Evolutionary conservation across 2,888 invertebrate species (phyloP).

Genomic region (Chymomyza procnemis): DNA sequence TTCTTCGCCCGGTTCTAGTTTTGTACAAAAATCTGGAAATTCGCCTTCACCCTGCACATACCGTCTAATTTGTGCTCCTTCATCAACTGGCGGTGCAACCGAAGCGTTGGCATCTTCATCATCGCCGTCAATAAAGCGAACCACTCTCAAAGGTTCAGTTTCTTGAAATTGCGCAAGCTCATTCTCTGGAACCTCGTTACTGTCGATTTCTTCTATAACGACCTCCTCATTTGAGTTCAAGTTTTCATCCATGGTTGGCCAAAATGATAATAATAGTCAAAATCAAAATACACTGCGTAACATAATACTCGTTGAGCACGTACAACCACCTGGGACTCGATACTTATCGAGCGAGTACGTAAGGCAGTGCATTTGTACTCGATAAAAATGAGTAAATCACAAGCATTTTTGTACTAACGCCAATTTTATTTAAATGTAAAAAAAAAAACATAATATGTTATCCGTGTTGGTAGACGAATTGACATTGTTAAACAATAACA

Average conservation of each 20-base stretch:
- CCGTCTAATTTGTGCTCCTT: conserved; percentile 82
- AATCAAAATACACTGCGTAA: neutral
- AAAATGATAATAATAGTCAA: neutral
- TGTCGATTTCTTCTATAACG: conserved; percentile 74
- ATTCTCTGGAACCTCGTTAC: conserved; percentile 71
- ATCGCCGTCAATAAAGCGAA: conserved; percentile 51
- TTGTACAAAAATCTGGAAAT: conserved; percentile 83
- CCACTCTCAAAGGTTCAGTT: conserved; percentile 68
- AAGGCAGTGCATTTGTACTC: neutral
- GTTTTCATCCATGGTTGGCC: neutral
- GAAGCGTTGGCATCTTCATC: neutral
- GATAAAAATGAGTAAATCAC: neutral
- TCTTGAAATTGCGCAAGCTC: conserved; percentile 76
- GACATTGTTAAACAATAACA: too few relatives aligned
- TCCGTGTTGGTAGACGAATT: too few relatives aligned
- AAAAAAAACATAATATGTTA: too few relatives aligned
- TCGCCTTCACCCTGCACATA: conserved; percentile 86
- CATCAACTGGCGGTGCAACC: conserved; percentile 60
- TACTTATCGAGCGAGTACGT: neutral
- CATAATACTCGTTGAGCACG: neutral
- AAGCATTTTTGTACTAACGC: neutral
- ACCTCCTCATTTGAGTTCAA: conserved; percentile 32
- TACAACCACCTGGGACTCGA: neutral
- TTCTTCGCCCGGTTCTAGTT: conserved; percentile 79
- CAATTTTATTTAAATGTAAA: neutral